Evolutionary conservation across 2,888 invertebrate species (phyloP), one percentile per base, ranked within the genome.

Genomic region (Diplolepis rosae): DNA sequence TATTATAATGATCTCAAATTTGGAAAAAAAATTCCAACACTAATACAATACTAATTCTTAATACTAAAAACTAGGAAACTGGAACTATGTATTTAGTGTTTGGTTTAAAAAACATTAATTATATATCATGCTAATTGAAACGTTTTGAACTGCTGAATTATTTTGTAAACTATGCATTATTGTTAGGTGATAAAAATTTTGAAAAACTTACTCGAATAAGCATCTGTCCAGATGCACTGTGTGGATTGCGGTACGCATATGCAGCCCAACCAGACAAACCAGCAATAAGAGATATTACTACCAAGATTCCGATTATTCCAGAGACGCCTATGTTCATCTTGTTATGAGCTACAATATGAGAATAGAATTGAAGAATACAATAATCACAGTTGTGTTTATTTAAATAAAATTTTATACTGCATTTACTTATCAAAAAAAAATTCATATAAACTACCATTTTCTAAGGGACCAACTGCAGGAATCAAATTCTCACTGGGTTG

Each of bases 191-290:
- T n/a, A n/a, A n/a, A n/a, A 42, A 27, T 61, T 56, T 67, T 1
- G 27, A 18, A 18, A 65, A 51, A 88, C 91, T 91, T 90, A 98
- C 98, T 93, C 96, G 95, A 85, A 99, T 99, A 68, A 99, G 92
- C 85, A 98, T 92, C 89, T 98, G 98, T 75, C 99, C 99, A 80
- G 98, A 97, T 66, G 95, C 93, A 5, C 97, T 96, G 86, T 98
- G 98, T 1, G 99, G 99, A 90, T 98, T 96, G 86, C 95, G 94
- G 90, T 98, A 99, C 4, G 98, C 99, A 89, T 99, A 99, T 18
- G 95, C 90, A 18, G 94, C 89, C 98, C 98, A 99, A 7, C 93
- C 92, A 28, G 91, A 92, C n/a, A 94, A 83, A 32, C 92, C 92
- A 68, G 92, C 90, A 9, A 95, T 88, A 54, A 96, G 88, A 0